A percentile compares a stretch with the other conserved stretches of the same genome.
These are phyloP conservation scores for Natator depressus DNA, from an alignment of 2,113 vertebrate genomes.

Conservation along the genomic window DNA sequence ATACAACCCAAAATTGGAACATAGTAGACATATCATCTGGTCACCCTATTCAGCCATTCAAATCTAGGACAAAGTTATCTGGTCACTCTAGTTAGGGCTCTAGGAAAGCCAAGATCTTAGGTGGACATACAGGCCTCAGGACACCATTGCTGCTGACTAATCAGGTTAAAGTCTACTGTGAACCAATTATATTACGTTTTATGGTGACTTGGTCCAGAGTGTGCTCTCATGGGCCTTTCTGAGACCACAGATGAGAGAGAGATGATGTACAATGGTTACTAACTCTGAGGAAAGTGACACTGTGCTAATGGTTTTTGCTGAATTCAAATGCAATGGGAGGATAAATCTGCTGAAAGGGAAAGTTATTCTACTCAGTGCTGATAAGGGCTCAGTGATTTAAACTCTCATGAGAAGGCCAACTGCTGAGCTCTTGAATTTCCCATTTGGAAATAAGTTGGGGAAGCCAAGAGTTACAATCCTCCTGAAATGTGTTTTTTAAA, in stretches of 20 bases:
- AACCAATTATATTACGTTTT: not conserved
- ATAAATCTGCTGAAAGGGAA: not conserved
- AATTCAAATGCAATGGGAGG: not conserved
- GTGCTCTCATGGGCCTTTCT: not conserved
- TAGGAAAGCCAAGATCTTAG: not conserved
- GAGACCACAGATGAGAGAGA: rapidly evolving
- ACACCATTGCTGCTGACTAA: rapidly evolving
- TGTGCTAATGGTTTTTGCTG: not conserved
- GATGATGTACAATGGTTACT: rapidly evolving
- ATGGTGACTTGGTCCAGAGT: not conserved
- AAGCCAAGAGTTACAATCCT: slow-evolving; percentile 28
- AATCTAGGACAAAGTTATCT: not conserved
- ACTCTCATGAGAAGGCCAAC: not conserved
- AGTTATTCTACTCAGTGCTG: not conserved
- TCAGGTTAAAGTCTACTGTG: rapidly evolving
- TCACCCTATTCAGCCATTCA: not conserved
- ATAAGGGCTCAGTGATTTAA: slow-evolving; percentile 41
- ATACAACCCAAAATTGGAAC: not conserved
- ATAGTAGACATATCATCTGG: rapidly evolving
- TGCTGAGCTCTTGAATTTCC: not conserved
- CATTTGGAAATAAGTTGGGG: not conserved
- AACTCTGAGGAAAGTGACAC: not conserved
- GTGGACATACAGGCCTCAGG: not conserved
- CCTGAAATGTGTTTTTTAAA: not conserved
- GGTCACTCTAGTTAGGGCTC: too few species aligned